Percentiles rank a stretch among this genome's conserved stretches.
These are phyloP conservation scores for Tenodera sinensis DNA, from an alignment of 2,888 invertebrate genomes.

Conservation along the genomic window DNA sequence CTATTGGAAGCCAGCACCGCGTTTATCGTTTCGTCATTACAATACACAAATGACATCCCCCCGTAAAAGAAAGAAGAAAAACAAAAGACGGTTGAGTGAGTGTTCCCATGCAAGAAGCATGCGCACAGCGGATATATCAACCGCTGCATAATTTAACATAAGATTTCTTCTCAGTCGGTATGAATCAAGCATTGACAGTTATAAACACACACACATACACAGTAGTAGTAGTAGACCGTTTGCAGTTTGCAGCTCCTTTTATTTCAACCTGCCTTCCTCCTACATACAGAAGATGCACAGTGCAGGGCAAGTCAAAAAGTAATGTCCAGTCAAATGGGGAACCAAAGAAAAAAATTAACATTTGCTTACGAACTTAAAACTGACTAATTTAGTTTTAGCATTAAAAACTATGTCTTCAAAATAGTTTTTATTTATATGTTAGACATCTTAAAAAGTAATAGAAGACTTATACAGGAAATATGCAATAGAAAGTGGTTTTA, in stretches of 20 bases:
- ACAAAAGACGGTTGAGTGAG: neutral
- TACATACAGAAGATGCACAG: neutral
- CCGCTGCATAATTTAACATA: conserved; percentile 14
- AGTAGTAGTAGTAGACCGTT: neutral
- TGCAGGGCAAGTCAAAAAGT: neutral
- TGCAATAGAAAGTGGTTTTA: too few relatives aligned
- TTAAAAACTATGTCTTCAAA: too few relatives aligned
- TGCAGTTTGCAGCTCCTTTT: neutral
- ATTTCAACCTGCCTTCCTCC: neutral
- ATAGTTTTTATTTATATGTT: too few relatives aligned
- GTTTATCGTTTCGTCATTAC: neutral
- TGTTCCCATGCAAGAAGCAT: neutral
- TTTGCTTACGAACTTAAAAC: neutral
- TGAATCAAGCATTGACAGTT: conserved; percentile 18
- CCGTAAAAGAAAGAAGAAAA: neutral
- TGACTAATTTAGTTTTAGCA: too few relatives aligned
- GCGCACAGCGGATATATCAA: neutral
- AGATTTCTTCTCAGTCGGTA: neutral
- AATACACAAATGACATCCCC: conserved; percentile 2
- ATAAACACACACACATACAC: neutral
- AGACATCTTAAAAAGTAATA: too few relatives aligned
- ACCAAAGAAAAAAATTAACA: neutral
- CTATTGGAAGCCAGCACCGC: neutral
- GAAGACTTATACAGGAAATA: too few relatives aligned
- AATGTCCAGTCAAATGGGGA: neutral